These are phyloP conservation scores for Nothobranchius kuhntae DNA, from an alignment of 2,113 vertebrate genomes.

Conservation along the genomic window DNA sequence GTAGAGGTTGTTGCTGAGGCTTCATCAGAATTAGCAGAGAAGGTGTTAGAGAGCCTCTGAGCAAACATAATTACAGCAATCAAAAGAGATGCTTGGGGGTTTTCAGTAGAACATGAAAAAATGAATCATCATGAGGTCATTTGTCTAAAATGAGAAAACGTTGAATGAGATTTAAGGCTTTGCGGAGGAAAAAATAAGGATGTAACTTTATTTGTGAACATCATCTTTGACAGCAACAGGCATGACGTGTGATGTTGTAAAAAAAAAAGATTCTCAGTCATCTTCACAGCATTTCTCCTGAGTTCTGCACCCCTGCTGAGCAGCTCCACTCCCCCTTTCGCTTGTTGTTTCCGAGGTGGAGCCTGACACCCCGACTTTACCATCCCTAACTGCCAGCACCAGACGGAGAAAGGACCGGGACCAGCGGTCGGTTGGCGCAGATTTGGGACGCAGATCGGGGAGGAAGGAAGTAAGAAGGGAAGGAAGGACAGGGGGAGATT, in stretches of 20 bases:
- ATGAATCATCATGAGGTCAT: background rate
- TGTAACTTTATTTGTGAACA: background rate
- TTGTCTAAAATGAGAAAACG: no score
- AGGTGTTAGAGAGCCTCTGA: background rate
- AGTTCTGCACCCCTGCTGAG: constrained; percentile 9
- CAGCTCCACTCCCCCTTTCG: constrained; percentile 23
- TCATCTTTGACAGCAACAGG: constrained; percentile 57
- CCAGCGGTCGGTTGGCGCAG: constrained; percentile 34
- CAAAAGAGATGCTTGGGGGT: background rate
- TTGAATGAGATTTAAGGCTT: no score
- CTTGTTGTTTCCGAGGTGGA: constrained; percentile 72
- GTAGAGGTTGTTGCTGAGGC: constrained; percentile 8
- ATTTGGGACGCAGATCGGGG: constrained; percentile 41
- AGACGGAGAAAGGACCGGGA: constrained; percentile 45
- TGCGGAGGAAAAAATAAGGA: background rate
- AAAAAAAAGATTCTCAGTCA: constrained; percentile 3
- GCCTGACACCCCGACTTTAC: constrained; percentile 64
- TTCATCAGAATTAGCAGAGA: constrained; percentile 17
- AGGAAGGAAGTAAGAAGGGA: constrained; percentile 6
- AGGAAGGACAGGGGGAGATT: constrained; percentile 21
- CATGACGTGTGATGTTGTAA: constrained; percentile 34
- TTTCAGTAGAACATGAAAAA: background rate
- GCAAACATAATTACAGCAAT: background rate
- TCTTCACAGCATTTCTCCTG: constrained; percentile 9
- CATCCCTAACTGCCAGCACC: constrained; percentile 42